Percentiles rank a stretch among this genome's conserved stretches.
These are phyloP conservation scores for Drosophila setosimentum DNA, from an alignment of 2,888 invertebrate genomes.

Conservation along the genomic window DNA sequence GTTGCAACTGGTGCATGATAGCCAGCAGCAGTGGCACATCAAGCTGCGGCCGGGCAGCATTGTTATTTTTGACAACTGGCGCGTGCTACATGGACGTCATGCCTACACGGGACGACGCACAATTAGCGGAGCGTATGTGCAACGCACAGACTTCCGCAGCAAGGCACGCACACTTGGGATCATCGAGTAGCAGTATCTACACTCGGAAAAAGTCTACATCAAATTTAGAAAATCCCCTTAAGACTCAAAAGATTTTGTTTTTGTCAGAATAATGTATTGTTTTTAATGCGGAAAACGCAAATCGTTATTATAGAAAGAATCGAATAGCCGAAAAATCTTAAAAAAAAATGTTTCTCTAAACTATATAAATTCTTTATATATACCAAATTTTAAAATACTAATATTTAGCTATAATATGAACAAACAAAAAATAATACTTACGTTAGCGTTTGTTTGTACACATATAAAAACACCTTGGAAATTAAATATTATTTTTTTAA, in stretches of 20 bases:
- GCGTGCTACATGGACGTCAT: constrained; percentile 91
- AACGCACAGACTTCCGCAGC: constrained; percentile 89
- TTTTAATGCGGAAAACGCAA: too few relatives aligned
- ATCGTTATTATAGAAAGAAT: too few relatives aligned
- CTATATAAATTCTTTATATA: not conserved
- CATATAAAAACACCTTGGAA: not conserved
- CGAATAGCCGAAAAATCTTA: too few relatives aligned
- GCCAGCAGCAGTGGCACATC: constrained; percentile 87
- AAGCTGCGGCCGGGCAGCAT: constrained; percentile 89
- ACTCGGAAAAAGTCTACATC: not conserved
- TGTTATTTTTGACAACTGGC: constrained; percentile 92
- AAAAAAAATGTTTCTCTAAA: too few relatives aligned
- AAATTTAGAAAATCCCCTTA: not conserved
- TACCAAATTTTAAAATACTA: not conserved
- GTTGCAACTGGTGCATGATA: constrained; percentile 86
- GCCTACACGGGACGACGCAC: constrained; percentile 89
- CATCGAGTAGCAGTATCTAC: constrained; percentile 80
- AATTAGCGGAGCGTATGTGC: constrained; percentile 90
- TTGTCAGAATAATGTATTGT: too few relatives aligned
- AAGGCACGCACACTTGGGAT: constrained; percentile 86
- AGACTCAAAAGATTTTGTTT: not conserved
- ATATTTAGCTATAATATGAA: not conserved
- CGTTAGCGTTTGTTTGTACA: not conserved
- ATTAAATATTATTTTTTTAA: not conserved
- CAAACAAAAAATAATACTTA: not conserved